Evolutionary conservation across 2,888 invertebrate genomes (phyloP), one percentile per base, ranked within the genome.

Genomic region (Pseudoips prasinana): DNA sequence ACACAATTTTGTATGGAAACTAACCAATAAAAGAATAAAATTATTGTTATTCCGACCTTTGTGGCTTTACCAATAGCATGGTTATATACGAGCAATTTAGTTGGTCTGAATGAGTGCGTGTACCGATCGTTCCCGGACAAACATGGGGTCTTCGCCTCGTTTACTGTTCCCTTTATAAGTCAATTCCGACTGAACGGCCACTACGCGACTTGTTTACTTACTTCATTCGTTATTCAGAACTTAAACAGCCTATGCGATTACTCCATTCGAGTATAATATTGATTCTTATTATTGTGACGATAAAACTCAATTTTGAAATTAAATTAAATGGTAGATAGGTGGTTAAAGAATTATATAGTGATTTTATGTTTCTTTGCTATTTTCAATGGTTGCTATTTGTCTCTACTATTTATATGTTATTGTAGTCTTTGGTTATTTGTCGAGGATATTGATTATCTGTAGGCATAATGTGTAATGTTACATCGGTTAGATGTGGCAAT

Each of bases 161-260:
- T 58, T 47, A 52, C 48, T 51, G 51, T 48, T 39, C 52, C 50
- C 55, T 60, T 58, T 64, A 61, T 60, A 57, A 66, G 67, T 66
- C 64, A 66, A 67, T 66, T 64, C 48, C 44, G 46, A 39, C 47
- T 42, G 52, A 59, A 57, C 52, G 47, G 54, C 59, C 48, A 62
- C 58, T 62, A 58, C 51, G 57, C 49, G 52, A 58, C 58, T 58
- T 66, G 64, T 68, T 62, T 62, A 55, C 57, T 20, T 20, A 20
- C 20, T 2, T 14, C 14, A 14, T 14, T 3, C 14, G 2, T 14
- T 14, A 14, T 14, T 14, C 14, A 14, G 3, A 3, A 2, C 14
- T 14, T 14, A 14, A 14, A 14, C 5, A 14, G 14, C 14, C 14
- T 14, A 14, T 14, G n/a, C n/a, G n/a, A n/a, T n/a, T n/a, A n/a